A percentile compares a stretch with the other conserved stretches of the same genome.
These are phyloP conservation scores for Leptobrachium ailaonicum DNA, from an alignment of 2,113 vertebrate species.

Conservation along the genomic window DNA sequence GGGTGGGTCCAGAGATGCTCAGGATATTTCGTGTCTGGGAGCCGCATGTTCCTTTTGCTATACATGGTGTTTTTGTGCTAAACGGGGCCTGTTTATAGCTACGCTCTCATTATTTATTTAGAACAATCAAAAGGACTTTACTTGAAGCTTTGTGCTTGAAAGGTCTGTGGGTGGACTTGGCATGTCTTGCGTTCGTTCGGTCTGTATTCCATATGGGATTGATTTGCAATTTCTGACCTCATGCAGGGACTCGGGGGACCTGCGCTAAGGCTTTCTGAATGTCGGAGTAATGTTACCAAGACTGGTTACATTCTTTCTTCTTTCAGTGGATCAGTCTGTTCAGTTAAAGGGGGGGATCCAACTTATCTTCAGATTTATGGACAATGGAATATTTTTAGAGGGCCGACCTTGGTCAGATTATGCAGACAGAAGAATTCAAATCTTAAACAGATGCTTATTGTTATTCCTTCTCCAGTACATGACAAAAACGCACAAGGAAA, in stretches of 20 bases:
- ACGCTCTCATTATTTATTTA: background rate
- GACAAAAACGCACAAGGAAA: background rate
- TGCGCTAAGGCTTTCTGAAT: background rate
- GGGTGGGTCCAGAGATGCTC: background rate
- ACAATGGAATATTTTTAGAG: background rate
- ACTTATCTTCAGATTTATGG: constrained; percentile 35
- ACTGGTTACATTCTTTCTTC: background rate
- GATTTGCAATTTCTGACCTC: constrained; percentile 34
- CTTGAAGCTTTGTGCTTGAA: background rate
- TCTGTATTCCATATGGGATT: constrained; percentile 34
- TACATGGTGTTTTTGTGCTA: background rate
- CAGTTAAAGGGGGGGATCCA: too few species aligned
- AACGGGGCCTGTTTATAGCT: background rate
- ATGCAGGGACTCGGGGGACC: constrained; percentile 8
- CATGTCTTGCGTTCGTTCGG: background rate
- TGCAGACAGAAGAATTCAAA: constrained; percentile 8
- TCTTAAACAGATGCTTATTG: background rate
- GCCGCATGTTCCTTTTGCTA: background rate
- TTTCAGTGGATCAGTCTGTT: background rate
- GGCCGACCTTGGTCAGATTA: constrained; percentile 1
- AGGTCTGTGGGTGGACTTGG: constrained; percentile 28
- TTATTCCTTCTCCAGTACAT: background rate
- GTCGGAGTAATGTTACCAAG: background rate
- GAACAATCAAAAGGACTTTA: background rate
- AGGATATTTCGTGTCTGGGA: background rate